Base-by-base conservation (phyloP, 2,888 invertebrate genomes). In the Troides helena region DNA sequence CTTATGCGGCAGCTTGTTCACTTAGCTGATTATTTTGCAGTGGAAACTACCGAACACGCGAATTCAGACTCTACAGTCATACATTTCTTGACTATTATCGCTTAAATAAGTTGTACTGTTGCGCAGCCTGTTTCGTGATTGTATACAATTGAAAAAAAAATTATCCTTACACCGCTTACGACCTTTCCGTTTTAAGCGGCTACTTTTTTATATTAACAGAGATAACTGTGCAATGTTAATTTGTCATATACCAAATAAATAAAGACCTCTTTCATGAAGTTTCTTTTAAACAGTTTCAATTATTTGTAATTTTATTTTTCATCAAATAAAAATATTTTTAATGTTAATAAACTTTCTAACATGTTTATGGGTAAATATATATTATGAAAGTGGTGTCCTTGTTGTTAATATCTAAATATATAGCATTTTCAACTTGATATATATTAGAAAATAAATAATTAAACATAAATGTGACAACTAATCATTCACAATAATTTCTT, bases 1-100 rank as follows among this genome's bases (percentile, higher is more conserved):
- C 66, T 72, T 74, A 78, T 73, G 72, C 46, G 74, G 78, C 67
- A 72, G 71, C 74, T 75, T 72, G 73, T 72, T 71, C 21, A 69
- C 53, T 58, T 25, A 61, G 39, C 57, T 12, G n/a, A 66, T 62
- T 50, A n/a, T 57, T 50, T 30, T 23, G 18, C 39, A 46, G 21
- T 6, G 10, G 46, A 43, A 57, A 65, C 50, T 21, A 17, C 53
- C n/a, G 3, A n/a, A 1, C n/a, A 46, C 0, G 30, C 56, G n/a
- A 65, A 62, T 62, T 8, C 60, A 36, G 5, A 5, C 62, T 46
- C 46, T 65, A 69, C 5, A 1, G 0, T 0, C 5, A 7, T 23
- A 0, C 2, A 5, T 0, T 0, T n/a, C 46, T 62, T 12, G 18
- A 43, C 7, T 30, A 46, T 36, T 65, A 6, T 69, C 14, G 62